A percentile compares a stretch with the other conserved stretches of the same genome.
Conservation (phyloP, 2,888 invertebrate species). For the Meghimatium bilineatum region DNA sequence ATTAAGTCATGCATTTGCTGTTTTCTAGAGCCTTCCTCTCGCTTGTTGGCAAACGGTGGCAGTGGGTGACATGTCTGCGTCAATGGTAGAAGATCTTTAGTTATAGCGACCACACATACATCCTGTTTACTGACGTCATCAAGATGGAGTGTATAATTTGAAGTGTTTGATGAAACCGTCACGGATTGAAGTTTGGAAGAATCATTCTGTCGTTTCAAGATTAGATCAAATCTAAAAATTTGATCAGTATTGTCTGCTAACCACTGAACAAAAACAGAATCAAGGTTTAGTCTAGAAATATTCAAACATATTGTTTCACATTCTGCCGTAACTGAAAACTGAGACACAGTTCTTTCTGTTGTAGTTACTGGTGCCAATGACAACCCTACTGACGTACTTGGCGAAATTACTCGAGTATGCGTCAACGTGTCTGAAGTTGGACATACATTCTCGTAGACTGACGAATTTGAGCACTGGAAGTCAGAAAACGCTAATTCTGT, state of each 20-base stretch:
- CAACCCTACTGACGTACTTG: too few species aligned
- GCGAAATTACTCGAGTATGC: too few species aligned
- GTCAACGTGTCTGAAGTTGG: not conserved
- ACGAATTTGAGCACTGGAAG: constrained; percentile 13
- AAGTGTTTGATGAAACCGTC: not conserved
- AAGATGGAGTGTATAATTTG: not conserved
- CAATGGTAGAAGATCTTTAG: not conserved
- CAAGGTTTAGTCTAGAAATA: not conserved
- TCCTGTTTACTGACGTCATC: not conserved
- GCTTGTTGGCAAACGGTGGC: not conserved
- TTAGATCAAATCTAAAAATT: not conserved
- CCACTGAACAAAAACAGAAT: constrained; percentile 5
- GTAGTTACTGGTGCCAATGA: not conserved
- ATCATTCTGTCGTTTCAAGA: constrained; percentile 21
- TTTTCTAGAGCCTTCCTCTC: not conserved
- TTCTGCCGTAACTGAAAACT: constrained; percentile 5
- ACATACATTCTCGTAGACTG: not conserved
- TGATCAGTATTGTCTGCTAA: not conserved
- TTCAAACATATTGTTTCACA: constrained; percentile 20
- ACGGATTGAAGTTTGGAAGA: constrained; percentile 2
- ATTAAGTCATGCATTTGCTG: constrained; percentile 6
- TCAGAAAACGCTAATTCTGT: constrained; percentile 26
- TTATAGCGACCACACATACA: constrained; percentile 12
- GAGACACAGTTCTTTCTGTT: constrained; percentile 30
- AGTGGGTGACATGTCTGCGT: not conserved